Percentiles rank a stretch among this genome's conserved stretches.
Conservation (phyloP, 2,113 vertebrate species). For the Microtus oregoni region DNA sequence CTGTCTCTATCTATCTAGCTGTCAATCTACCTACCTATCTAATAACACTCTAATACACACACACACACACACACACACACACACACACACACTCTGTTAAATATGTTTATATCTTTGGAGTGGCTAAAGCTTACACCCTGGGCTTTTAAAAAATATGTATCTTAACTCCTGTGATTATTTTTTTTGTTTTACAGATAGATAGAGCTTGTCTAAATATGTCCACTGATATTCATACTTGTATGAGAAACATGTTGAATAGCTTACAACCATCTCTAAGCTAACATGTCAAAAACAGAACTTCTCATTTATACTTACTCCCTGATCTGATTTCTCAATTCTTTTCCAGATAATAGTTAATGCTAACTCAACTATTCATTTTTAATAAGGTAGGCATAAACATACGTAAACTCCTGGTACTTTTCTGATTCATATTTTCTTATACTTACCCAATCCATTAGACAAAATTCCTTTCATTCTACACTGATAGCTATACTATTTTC, state of each 20-base stretch:
- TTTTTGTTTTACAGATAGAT: neutral
- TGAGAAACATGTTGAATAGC: neutral
- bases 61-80: neutral
- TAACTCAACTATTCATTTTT: neutral
- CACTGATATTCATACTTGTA: neutral
- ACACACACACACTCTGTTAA: neutral
- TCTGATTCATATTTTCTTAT: neutral
- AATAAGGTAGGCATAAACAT: neutral
- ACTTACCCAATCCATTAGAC: neutral
- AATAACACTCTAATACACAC: neutral
- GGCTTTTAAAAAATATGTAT: neutral
- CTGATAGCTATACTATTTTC: neutral
- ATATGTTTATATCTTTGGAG: neutral
- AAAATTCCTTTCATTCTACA: slow-evolving; percentile 9
- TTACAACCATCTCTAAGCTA: neutral
- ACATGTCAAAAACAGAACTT: neutral
- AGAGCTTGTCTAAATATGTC: neutral
- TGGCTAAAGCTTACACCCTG: neutral
- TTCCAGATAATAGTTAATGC: neutral
- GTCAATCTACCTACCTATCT: neutral
- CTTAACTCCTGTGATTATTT: neutral
- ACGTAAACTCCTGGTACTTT: neutral
- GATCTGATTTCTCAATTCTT: neutral
- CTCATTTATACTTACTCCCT: neutral
- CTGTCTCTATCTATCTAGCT: neutral